These are phyloP conservation scores for Acrobasis suavella DNA, from an alignment of 2,888 invertebrate species.

Conservation along the genomic window DNA sequence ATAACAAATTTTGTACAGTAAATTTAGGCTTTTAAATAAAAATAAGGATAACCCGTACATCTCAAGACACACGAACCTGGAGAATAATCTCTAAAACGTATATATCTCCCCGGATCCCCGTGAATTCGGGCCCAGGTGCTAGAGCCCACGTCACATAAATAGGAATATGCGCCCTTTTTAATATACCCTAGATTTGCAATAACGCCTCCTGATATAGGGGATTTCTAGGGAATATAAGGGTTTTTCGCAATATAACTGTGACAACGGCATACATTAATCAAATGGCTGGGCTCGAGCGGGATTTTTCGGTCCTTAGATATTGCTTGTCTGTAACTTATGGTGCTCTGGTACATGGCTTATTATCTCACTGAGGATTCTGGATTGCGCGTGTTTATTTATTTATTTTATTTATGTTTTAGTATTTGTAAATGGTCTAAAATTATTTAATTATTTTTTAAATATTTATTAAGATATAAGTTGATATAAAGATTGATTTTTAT, in stretches of 20 bases:
- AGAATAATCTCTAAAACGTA: constrained; percentile 16
- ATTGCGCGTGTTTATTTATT: background rate
- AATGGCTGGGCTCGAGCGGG: constrained; percentile 56
- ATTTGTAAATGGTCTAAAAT: too few relatives aligned
- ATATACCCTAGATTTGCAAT: constrained; percentile 80
- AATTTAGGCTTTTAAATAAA: background rate
- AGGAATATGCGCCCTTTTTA: constrained; percentile 70
- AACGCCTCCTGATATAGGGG: constrained; percentile 68
- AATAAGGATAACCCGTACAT: background rate
- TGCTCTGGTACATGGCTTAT: constrained; percentile 52
- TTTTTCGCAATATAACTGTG: constrained; percentile 72
- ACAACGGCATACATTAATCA: constrained; percentile 79
- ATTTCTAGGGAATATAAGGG: constrained; percentile 58
- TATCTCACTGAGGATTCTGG: constrained; percentile 43
- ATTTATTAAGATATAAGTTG: too few relatives aligned
- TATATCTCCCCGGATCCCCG: constrained; percentile 22
- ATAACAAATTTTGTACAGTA: background rate
- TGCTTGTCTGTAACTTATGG: constrained; percentile 69
- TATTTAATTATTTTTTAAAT: too few relatives aligned
- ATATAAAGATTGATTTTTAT: too few relatives aligned
- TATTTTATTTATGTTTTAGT: background rate
- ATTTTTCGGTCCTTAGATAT: constrained; percentile 58
- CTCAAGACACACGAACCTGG: constrained; percentile 12
- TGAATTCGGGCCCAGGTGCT: constrained; percentile 22
- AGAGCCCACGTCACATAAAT: constrained; percentile 60